Base-by-base conservation (phyloP, 2,113 vertebrate species). In the Microtus montanus region DNA sequence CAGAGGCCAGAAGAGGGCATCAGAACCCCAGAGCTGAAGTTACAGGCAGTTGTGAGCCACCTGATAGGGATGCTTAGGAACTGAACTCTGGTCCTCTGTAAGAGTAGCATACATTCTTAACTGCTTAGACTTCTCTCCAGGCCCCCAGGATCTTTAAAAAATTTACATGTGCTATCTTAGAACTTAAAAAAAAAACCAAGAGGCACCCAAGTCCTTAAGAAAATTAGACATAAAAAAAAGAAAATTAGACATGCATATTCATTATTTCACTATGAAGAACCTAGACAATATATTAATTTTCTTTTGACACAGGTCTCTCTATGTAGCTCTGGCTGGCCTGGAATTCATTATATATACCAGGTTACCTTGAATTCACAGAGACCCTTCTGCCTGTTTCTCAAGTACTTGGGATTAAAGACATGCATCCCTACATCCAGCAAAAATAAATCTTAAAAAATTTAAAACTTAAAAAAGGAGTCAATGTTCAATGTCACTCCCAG, bases 241-340 rank as follows among this genome's bases (percentile, higher is more conserved):
- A 91, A 87, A 94, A 79, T 63, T 74, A 92, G 54, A 84, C 58
- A 63, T 84, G 78, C 26, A 12, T 20, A 63, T 74, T 94, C 41
- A 61, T 49, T n/a, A 49, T 7, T 74, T 94, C 41, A 54, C 41
- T 41, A 49, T 7, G 11, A n/a, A 79, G 44, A 92, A 4, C 14
- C 11, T 66, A 52, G 58, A 26, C 35, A 61, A 77, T 2, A 38
- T 26, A 41, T 96, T 75, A 84, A 24, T 88, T 90, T 95, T 90
- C 30, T 64, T 15, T 44, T 33, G 9, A 44, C 11, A 84, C 58
- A 84, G 61, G 17, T 84, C 15, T 84, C 15, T 2, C 28, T 64
- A 44, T 30, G 38, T 44, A 41, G 26, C 13, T 64, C 82, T 44
- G 58, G 26, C 38, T 44, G 22, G 7, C 38, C 38, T 84, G n/a